phyloP scores from a whole-genome alignment of 2,113 vertebrate genomes.

The Rhadina sibilatrix region DNA sequence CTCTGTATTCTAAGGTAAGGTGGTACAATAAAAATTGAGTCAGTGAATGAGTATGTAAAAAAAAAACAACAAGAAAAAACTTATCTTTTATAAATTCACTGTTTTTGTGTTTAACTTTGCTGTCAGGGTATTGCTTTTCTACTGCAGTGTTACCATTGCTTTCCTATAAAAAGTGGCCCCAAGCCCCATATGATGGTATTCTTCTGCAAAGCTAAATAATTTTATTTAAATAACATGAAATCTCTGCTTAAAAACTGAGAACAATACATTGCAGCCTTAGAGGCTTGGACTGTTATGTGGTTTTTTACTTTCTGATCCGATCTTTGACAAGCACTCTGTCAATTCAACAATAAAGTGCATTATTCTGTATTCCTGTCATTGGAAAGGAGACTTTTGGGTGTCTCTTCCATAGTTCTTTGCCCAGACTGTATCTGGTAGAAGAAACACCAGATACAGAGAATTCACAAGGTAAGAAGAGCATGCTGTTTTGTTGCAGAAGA shows the following conservation, averaged over 20 bases:
- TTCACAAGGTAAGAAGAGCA: background rate
- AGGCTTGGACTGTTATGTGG: background rate
- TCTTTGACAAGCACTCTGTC: slow-evolving; percentile 66
- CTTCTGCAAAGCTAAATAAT: background rate
- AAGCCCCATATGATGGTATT: background rate
- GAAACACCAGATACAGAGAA: background rate
- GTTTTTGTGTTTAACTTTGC: background rate
- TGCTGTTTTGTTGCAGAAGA: background rate
- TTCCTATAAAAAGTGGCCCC: background rate
- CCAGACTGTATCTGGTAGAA: background rate
- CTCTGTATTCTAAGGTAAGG: slow-evolving; percentile 94
- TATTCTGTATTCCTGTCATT: background rate
- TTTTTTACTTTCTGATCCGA: slow-evolving; percentile 56
- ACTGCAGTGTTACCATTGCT: background rate
- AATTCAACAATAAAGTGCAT: background rate
- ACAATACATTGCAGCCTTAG: background rate
- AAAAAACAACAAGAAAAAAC: background rate
- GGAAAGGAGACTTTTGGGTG: background rate
- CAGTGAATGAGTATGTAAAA: slow-evolving; percentile 65
- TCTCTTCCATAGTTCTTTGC: background rate
- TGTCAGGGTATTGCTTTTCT: background rate
- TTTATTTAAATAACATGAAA: background rate
- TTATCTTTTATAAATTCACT: background rate
- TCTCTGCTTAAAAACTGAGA: background rate
- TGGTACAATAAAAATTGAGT: background rate